phyloP scores from a whole-genome alignment of 2,113 vertebrate species.

The Stegostoma tigrinum region DNA sequence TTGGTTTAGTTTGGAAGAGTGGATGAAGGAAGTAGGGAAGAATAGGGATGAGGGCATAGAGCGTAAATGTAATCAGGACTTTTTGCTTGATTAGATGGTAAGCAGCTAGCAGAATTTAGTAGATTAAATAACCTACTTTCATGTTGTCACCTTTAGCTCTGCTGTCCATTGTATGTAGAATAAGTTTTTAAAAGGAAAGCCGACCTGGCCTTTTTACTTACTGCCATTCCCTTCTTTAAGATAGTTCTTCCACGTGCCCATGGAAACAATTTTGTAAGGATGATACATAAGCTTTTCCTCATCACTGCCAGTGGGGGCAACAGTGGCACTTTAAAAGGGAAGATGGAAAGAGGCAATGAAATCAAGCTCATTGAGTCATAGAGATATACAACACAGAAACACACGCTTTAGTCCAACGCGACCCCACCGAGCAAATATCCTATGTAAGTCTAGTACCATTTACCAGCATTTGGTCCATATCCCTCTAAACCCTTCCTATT shows the following conservation, averaged over 20 bases:
- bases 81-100: background rate
- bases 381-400: too few species aligned
- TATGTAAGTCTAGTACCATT: too few species aligned
- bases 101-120: background rate
- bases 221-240: background rate
- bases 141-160: background rate
- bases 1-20: background rate
- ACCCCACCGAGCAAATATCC: too few species aligned
- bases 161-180: background rate
- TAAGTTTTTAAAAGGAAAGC: background rate
- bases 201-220: background rate
- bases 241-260: too few species aligned
- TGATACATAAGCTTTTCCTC: background rate
- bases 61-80: background rate
- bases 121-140: background rate
- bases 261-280: background rate
- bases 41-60: background rate
- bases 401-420: too few species aligned
- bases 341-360: background rate
- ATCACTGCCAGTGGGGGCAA: background rate
- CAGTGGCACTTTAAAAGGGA: background rate
- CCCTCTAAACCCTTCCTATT: too few species aligned
- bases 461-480: too few species aligned
- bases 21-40: background rate
- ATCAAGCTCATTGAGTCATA: background rate